Evolutionary conservation across 2,113 vertebrate genomes (phyloP).

Genomic region (Noctilio leporinus): DNA sequence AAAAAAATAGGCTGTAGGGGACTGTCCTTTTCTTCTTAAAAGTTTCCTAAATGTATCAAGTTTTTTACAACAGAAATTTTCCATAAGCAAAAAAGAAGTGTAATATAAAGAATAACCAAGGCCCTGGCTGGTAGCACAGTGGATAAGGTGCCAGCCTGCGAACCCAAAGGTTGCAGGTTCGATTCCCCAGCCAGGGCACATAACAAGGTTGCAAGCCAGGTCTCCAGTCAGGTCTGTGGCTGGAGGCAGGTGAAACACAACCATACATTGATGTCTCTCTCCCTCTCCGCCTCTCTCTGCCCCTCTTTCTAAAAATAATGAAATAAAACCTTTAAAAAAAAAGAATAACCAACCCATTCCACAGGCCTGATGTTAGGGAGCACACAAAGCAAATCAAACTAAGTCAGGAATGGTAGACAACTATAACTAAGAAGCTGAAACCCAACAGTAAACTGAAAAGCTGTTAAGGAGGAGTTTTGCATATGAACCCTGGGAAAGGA

Average conservation of each 20-base stretch:
- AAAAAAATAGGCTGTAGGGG: not conserved
- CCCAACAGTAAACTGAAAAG: not conserved
- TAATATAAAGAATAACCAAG: not conserved
- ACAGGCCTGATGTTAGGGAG: not conserved
- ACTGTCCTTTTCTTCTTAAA: not conserved
- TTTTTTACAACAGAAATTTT: conserved; percentile 11
- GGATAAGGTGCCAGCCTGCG: too few species aligned
- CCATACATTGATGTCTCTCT: too few species aligned
- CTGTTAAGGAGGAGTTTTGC: not conserved
- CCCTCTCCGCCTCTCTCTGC: too few species aligned
- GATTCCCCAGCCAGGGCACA: too few species aligned
- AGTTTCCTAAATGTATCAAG: not conserved
- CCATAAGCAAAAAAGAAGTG: not conserved
- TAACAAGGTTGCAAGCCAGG: too few species aligned
- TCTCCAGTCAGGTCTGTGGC: too few species aligned
- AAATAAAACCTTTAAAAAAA: too few species aligned
- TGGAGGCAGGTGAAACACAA: too few species aligned
- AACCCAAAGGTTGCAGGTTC: too few species aligned
- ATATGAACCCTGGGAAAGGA: not conserved
- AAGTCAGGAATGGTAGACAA: not conserved
- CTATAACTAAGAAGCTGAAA: not conserved
- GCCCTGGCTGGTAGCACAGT: too few species aligned
- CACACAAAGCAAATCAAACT: not conserved
- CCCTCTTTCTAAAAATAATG: too few species aligned
- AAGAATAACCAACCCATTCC: not conserved